Evolutionary conservation across 30 jellyfish, hydroid and myxozoan species (phyloP).

Genomic region (Nemopilema nomurai): DNA sequence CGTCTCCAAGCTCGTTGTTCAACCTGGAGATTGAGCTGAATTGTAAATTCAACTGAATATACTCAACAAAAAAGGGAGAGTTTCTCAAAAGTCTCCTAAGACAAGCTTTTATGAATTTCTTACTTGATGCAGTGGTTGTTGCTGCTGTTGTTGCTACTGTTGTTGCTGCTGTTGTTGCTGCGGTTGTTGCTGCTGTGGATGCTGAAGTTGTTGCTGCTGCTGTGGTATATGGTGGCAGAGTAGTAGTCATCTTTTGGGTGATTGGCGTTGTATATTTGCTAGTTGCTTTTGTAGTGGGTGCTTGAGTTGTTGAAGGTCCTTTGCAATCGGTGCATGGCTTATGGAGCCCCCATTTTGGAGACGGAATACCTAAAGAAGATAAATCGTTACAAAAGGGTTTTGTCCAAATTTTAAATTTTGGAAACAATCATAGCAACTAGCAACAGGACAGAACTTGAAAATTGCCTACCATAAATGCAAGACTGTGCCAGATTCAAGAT

Average conservation of each 20-base stretch:
- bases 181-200: conserved; percentile 6
- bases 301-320: conserved; percentile 45
- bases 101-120: background rate
- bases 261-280: conserved; percentile 53
- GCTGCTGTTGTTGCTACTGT: conserved; percentile 42
- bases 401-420: too few species aligned
- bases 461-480: conserved; percentile 79
- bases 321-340: conserved; percentile 80
- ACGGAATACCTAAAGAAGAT: conserved; percentile 80
- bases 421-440: background rate
- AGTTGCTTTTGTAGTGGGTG: conserved; percentile 24
- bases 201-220: conserved; percentile 30
- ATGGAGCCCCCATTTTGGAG: conserved; percentile 94
- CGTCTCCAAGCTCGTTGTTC: too few species aligned
- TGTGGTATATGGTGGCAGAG: conserved; percentile 1
- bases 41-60: too few species aligned
- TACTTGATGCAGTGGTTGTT: conserved; percentile 13
- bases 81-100: too few species aligned
- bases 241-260: conserved; percentile 36
- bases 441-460: background rate
- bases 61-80: too few species aligned
- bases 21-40: too few species aligned
- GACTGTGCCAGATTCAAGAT: conserved; percentile 84
- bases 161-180: conserved; percentile 13
- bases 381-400: too few species aligned